Evolutionary conservation across 2,888 invertebrate genomes (phyloP).

Genomic region (Cantharis rustica): DNA sequence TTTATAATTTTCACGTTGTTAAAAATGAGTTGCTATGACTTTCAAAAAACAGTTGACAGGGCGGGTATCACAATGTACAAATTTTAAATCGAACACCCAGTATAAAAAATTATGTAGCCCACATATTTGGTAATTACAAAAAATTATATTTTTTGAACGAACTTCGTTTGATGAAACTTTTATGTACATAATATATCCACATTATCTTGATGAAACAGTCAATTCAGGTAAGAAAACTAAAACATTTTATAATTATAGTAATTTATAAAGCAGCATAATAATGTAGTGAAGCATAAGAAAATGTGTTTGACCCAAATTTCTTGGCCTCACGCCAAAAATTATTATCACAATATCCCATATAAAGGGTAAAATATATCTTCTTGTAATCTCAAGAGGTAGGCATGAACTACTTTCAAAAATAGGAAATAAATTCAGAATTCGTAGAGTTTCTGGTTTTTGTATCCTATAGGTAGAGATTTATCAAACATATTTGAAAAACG

Average conservation of each 20-base stretch:
- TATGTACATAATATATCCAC: neutral
- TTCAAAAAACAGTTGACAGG: too few relatives aligned
- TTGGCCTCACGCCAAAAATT: constrained; percentile 19
- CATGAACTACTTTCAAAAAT: constrained; percentile 11
- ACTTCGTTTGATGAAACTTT: neutral
- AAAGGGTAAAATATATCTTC: constrained; percentile 18
- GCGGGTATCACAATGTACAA: too few relatives aligned
- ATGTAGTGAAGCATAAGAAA: neutral
- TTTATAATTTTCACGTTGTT: too few relatives aligned
- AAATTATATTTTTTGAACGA: neutral
- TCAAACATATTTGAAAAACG: neutral
- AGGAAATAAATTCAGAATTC: constrained; percentile 22
- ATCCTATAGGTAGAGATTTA: neutral
- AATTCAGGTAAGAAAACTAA: neutral
- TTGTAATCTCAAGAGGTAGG: constrained; percentile 22
- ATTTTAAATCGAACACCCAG: too few relatives aligned
- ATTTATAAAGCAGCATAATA: neutral
- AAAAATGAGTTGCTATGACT: too few relatives aligned
- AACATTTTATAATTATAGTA: neutral
- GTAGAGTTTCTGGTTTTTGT: neutral
- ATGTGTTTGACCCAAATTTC: constrained; percentile 17
- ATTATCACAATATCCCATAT: constrained; percentile 16
- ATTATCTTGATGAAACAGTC: neutral
- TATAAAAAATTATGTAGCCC: neutral
- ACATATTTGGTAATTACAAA: neutral